Conservation (phyloP, 2,888 invertebrate genomes). For the Malthinus flaveolus region DNA sequence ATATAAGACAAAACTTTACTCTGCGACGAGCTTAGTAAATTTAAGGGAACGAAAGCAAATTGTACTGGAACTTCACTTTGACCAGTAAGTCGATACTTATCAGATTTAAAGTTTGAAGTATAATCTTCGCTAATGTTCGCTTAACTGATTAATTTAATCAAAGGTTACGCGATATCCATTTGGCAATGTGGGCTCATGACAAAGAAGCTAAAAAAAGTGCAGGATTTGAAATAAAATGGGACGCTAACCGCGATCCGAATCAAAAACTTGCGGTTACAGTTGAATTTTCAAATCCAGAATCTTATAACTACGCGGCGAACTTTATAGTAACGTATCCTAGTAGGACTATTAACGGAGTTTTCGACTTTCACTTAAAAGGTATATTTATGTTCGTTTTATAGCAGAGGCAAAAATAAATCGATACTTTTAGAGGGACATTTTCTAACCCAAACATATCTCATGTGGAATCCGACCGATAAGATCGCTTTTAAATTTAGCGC, state of each 20-base stretch:
- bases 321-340: conserved; percentile 76
- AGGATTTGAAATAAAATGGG: conserved; percentile 79
- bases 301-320: conserved; percentile 66
- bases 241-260: conserved; percentile 81
- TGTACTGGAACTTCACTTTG: conserved; percentile 74
- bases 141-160: conserved; percentile 25
- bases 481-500: conserved; percentile 65
- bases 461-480: conserved; percentile 71
- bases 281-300: conserved; percentile 63
- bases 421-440: conserved; percentile 51
- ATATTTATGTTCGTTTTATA: conserved; percentile 21
- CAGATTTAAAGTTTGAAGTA: conserved; percentile 8
- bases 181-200: conserved; percentile 66
- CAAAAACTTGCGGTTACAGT: conserved; percentile 68
- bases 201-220: conserved; percentile 66
- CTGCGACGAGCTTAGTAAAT: conserved; percentile 66
- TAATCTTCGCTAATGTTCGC: conserved; percentile 7
- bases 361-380: conserved; percentile 63
- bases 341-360: conserved; percentile 69
- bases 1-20: conserved; percentile 69
- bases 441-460: conserved; percentile 61
- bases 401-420: conserved; percentile 6
- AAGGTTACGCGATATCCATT: conserved; percentile 74
- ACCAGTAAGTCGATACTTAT: conserved; percentile 63
- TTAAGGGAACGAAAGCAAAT: conserved; percentile 68